A percentile compares a stretch with the other conserved stretches of the same genome.
These are phyloP conservation scores for Patella caerulea DNA, from an alignment of 2,888 invertebrate genomes.

Conservation along the genomic window DNA sequence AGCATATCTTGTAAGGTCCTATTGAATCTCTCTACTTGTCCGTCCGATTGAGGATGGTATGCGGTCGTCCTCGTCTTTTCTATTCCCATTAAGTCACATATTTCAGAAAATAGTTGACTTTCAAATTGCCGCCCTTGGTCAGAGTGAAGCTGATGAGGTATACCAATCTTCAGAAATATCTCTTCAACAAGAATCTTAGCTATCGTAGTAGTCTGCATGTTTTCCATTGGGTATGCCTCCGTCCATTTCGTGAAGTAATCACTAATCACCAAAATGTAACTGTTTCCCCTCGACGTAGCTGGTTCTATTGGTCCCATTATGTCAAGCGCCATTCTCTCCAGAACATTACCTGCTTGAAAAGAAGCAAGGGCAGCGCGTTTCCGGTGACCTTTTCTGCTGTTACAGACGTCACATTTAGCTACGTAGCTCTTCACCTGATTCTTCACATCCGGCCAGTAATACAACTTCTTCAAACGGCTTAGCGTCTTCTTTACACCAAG, in stretches of 20 bases:
- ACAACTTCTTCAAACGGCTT: background rate
- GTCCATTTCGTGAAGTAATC: conserved; percentile 4
- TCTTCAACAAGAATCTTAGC: conserved; percentile 29
- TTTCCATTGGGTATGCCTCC: background rate
- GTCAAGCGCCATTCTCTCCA: conserved; percentile 33
- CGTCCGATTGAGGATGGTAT: conserved; percentile 20
- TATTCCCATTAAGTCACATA: conserved; percentile 29
- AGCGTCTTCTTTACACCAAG: background rate
- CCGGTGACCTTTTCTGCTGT: background rate
- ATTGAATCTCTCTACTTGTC: conserved; percentile 30
- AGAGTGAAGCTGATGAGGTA: conserved; percentile 30
- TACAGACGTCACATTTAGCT: background rate
- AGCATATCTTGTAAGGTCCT: conserved; percentile 27
- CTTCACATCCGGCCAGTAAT: background rate
- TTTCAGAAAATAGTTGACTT: conserved; percentile 31
- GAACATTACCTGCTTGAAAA: conserved; percentile 24
- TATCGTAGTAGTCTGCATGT: conserved; percentile 14
- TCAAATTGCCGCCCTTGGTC: conserved; percentile 35
- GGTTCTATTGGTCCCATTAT: conserved; percentile 26
- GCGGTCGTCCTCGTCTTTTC: conserved; percentile 28
- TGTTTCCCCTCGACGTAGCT: conserved; percentile 23
- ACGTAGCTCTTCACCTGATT: background rate
- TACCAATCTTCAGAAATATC: conserved; percentile 29
- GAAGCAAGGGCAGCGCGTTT: background rate
- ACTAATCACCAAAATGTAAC: background rate